Evolutionary conservation across 2,797 vertebrate species (phyloP).

Genomic region (Myotis vivesi): DNA sequence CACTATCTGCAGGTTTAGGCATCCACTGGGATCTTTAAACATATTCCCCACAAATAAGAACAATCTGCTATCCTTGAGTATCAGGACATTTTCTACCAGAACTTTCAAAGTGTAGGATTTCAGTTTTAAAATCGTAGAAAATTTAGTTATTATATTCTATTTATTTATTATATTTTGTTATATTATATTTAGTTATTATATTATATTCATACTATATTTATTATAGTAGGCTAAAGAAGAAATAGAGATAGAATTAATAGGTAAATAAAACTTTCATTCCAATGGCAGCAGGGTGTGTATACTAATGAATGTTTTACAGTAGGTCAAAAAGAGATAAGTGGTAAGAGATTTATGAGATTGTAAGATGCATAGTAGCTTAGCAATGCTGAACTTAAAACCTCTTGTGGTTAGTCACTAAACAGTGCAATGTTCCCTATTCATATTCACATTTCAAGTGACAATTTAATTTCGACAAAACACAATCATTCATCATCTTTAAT

Average conservation of each 20-base stretch:
- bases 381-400: neutral
- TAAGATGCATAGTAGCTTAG: neutral
- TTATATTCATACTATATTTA: neutral
- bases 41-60: neutral
- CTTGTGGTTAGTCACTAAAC: neutral
- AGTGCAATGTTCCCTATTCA: neutral
- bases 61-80: neutral
- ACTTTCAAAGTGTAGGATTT: neutral
- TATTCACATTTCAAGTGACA: neutral
- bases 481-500: conserved; percentile 22
- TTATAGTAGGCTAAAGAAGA: neutral
- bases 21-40: neutral
- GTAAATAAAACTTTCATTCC: neutral
- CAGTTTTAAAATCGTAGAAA: neutral
- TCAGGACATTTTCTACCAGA: neutral
- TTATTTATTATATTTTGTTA: neutral
- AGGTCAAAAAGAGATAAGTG: neutral
- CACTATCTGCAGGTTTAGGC: neutral
- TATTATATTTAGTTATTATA: neutral
- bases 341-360: neutral
- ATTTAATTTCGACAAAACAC: neutral
- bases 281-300: neutral
- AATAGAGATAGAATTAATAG: neutral
- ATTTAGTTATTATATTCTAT: neutral
- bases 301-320: conserved; percentile 11